Evolutionary conservation across 2,113 vertebrate species (phyloP).

Genomic region (Dasyornis broadbenti): DNA sequence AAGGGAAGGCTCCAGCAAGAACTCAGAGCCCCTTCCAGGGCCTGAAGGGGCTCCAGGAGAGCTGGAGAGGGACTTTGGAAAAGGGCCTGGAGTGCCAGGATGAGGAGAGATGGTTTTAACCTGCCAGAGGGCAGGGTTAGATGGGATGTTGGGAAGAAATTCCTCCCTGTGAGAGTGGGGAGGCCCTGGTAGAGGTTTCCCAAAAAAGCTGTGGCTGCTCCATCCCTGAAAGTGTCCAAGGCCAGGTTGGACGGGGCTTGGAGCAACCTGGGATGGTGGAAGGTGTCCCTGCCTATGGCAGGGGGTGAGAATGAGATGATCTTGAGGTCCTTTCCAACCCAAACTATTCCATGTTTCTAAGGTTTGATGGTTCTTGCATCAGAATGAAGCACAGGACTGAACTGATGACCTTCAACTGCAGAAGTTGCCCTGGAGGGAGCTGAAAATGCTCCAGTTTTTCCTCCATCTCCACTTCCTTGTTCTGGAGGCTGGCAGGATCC

Average conservation of each 20-base stretch:
- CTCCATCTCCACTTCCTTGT: neutral
- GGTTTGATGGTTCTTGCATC: neutral
- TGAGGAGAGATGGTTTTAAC: too few relatives aligned
- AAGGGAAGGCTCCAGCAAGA: neutral
- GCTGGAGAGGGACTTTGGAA: neutral
- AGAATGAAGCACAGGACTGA: neutral
- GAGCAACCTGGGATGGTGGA: neutral
- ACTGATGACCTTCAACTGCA: neutral
- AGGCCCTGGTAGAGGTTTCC: too few relatives aligned
- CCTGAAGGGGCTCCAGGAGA: neutral
- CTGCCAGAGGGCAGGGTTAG: too few relatives aligned
- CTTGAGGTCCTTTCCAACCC: neutral
- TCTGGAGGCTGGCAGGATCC: neutral
- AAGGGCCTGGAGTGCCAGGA: neutral
- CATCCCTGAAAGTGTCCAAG: neutral
- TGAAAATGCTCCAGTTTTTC: neutral
- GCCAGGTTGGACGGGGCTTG: fast-evolving
- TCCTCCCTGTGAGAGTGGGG: too few relatives aligned
- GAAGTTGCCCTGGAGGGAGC: neutral
- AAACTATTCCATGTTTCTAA: neutral
- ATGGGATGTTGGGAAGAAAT: too few relatives aligned
- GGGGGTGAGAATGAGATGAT: neutral
- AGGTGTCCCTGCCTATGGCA: fast-evolving
- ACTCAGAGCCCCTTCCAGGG: neutral
- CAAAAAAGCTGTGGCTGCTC: neutral